Percentiles rank a stretch among this genome's conserved stretches.
These are phyloP conservation scores for Myopa tessellatipennis DNA, from an alignment of 2,888 invertebrate species.

Conservation along the genomic window DNA sequence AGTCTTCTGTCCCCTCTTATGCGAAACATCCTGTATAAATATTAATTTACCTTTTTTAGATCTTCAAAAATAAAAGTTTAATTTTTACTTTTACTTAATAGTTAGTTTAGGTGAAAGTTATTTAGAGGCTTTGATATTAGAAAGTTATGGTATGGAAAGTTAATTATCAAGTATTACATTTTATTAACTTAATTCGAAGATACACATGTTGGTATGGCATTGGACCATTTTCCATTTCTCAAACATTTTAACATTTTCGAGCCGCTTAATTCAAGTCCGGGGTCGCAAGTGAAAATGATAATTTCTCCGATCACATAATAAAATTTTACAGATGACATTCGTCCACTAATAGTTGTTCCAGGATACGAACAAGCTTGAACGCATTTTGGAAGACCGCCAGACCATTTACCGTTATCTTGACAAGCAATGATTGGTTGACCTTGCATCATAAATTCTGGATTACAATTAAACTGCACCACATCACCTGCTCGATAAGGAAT, in stretches of 20 bases:
- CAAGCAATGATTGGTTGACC: slow-evolving; percentile 91
- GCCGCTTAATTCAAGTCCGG: slow-evolving; percentile 79
- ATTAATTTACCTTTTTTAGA: no score
- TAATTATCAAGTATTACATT: background rate
- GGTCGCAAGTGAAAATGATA: slow-evolving; percentile 85
- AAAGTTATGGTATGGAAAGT: background rate
- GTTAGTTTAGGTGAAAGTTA: no score
- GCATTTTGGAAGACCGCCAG: slow-evolving; percentile 86
- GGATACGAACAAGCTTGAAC: slow-evolving; percentile 88
- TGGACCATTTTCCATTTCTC: slow-evolving; percentile 88
- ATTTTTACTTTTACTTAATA: no score
- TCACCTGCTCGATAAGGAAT: slow-evolving; percentile 86
- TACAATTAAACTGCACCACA: slow-evolving; percentile 88
- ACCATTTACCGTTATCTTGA: slow-evolving; percentile 89
- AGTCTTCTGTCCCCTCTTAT: no score
- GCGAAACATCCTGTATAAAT: no score
- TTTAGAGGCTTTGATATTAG: no score
- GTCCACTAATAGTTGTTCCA: slow-evolving; percentile 85
- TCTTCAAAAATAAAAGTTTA: no score
- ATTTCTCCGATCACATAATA: slow-evolving; percentile 89
- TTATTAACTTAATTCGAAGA: slow-evolving; percentile 48
- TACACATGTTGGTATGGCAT: slow-evolving; percentile 82
- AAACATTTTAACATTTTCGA: slow-evolving; percentile 83
- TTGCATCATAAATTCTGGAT: slow-evolving; percentile 89
- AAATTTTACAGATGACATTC: slow-evolving; percentile 88